phyloP scores from a whole-genome alignment of 2,113 vertebrate genomes.

The Mola mola region DNA sequence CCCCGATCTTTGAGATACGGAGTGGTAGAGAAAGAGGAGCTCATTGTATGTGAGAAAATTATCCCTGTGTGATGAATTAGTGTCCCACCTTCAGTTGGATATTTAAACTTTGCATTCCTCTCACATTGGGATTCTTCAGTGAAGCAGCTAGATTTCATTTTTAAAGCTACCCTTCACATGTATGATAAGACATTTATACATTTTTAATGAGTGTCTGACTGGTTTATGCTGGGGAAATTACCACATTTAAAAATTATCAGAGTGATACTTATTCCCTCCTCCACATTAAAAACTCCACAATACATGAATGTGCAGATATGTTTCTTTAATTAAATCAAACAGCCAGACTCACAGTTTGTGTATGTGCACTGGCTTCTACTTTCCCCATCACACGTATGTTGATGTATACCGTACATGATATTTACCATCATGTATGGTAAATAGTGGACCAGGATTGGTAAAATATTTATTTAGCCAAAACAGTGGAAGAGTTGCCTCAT shows the following conservation, averaged over 20 bases:
- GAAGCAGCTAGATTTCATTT: background rate
- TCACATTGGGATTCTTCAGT: background rate
- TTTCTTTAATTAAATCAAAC: no score
- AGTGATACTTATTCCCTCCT: background rate
- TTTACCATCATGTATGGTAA: no score
- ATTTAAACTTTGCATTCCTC: constrained; percentile 14
- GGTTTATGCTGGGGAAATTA: background rate
- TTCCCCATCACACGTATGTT: no score
- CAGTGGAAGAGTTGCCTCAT: no score
- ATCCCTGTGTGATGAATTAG: constrained; percentile 58
- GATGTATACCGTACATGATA: no score
- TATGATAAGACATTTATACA: background rate
- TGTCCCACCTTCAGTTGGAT: constrained; percentile 27
- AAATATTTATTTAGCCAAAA: no score
- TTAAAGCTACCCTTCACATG: background rate
- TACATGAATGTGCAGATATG: background rate
- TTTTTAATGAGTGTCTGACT: background rate
- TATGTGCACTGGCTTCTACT: no score
- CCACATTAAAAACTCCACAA: background rate
- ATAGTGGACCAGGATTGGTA: no score
- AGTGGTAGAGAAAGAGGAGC: constrained; percentile 28
- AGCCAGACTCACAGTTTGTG: no score
- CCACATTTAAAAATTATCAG: background rate
- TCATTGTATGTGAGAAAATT: constrained; percentile 49
- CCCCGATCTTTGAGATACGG: constrained; percentile 58